Base-by-base conservation (phyloP, 2,888 invertebrate genomes). In the Drepana falcataria region DNA sequence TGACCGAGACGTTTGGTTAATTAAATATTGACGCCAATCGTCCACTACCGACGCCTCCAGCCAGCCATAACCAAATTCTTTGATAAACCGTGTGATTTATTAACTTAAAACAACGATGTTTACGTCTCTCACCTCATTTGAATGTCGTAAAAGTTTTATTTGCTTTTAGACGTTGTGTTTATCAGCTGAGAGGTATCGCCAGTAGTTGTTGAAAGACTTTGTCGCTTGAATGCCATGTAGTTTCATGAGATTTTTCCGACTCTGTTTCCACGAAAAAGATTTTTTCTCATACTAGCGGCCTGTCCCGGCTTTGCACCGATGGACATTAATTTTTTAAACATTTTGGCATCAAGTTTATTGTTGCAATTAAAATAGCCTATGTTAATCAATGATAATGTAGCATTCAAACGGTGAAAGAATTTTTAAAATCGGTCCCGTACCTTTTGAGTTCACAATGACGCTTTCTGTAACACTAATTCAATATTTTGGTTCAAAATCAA, bases 81-180 rank as follows among this genome's bases (percentile, higher is more conserved):
- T 52, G 41, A 52, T 55, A 48, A 52, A 55, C 47, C 40, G 1
- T 40, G 47, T 54, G 52, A 54, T 49, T 55, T 55, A 56, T 51
- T 51, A 48, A 48, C 47, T 9, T 21, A 41, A 33, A 34, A 47
- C 52, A 49, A 53, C 47, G 47, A 49, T 49, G 51, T 56, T 53
- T 57, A 55, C 57, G 53, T 48, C 53, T 53, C 51, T 51, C 59
- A 56, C 59, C 59, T 63, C 59, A 60, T 63, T 63, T 54, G 40
- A 56, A 54, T 54, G 35, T 48, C 53, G 51, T 60, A 58, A 63
- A 61, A 59, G 53, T 44, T 48, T 56, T 55, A 49, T 59, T 54
- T 59, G 57, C 56, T 9, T 37, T 55, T 49, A 53, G 49, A 9
- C 33, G 37, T 49, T 53, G 49, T 52, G 44, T 44, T 44, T 44